Evolutionary conservation across 1,140 invertebrate species (phyloP), one percentile per base, ranked within the genome.

Genomic region (Drosophila repleta): DNA sequence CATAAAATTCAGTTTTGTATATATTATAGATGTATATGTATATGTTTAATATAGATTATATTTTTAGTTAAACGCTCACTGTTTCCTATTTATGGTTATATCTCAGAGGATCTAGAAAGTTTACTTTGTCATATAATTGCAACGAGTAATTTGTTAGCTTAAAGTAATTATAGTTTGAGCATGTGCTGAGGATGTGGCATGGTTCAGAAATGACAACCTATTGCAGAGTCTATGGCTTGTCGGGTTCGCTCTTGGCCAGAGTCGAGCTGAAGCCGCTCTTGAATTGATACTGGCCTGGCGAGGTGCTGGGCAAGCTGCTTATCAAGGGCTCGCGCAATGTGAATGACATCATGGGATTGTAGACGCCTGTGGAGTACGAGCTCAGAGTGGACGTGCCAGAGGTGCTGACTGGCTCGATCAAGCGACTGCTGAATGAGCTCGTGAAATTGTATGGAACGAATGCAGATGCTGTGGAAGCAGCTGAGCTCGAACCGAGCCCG

Each of bases 281-380:
- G 13, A 58, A 82, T 51, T 78, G 74, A 76, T 75, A 81, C 24
- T 79, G 82, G 48, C 68, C 64, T 64, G 75, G 56, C 0, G 64
- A 29, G 35, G n/a, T 17, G 13, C n/a, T n/a, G 11, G 63, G n/a
- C 20, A 53, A 43, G 51, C 52, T 45, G 51, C 52, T 39, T 39
- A 53, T 37, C 8, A 67, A 13, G 1, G 83, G 83, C 20, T 88
- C 84, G 26, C 83, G 60, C 45, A 88, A 61, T 13, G 83, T 88
- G 37, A 88, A 88, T 13, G 83, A 74, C 83, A 88, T 88, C 79
- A 88, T 89, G 58, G 83, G 83, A 76, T 88, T 88, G 49, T 88
- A 88, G 6, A 88, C 83, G 4, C 83, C 83, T 15, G 83, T 88
- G 48, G 75, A 72, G 17, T 83, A 79, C 29, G 80, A 63, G 15